A percentile compares a stretch with the other conserved stretches of the same genome.
These are phyloP conservation scores for Aethes cnicana DNA, from an alignment of 2,888 invertebrate genomes.

Conservation along the genomic window DNA sequence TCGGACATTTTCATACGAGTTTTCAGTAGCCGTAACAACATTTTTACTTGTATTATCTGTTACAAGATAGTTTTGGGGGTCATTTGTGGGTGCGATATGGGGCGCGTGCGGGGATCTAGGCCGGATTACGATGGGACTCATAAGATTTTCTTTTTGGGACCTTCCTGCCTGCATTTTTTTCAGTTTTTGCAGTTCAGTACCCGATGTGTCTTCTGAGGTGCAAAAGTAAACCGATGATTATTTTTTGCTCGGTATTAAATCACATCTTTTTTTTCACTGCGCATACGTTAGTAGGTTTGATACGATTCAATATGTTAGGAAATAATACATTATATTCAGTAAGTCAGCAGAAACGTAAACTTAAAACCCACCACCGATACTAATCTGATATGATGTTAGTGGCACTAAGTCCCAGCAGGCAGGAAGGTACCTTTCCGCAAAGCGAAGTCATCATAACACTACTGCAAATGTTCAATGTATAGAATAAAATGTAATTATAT, in stretches of 20 bases:
- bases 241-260: slow-evolving; percentile 43
- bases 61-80: slow-evolving; percentile 36
- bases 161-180: slow-evolving; percentile 86
- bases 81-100: slow-evolving; percentile 47
- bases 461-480: slow-evolving; percentile 49
- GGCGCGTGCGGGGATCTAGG: slow-evolving; percentile 68
- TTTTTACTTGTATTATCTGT: slow-evolving; percentile 35
- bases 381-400: slow-evolving; percentile 69
- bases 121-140: slow-evolving; percentile 68
- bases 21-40: slow-evolving; percentile 43
- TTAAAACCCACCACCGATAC: slow-evolving; percentile 69
- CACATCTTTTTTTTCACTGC: slow-evolving; percentile 15
- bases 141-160: slow-evolving; percentile 78
- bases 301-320: slow-evolving; percentile 57
- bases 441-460: slow-evolving; percentile 78
- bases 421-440: slow-evolving; percentile 82
- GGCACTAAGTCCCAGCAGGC: slow-evolving; percentile 78
- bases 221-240: slow-evolving; percentile 78
- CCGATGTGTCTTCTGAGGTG: slow-evolving; percentile 80
- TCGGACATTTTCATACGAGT: slow-evolving; percentile 68
- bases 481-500: slow-evolving; percentile 13
- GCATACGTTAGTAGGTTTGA: slow-evolving; percentile 54
- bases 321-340: slow-evolving; percentile 59
- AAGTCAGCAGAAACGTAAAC: slow-evolving; percentile 48
- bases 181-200: slow-evolving; percentile 78